Evolutionary conservation across 2,888 invertebrate genomes (phyloP), one percentile per base, ranked within the genome.

Genomic region (Taenaris catops): DNA sequence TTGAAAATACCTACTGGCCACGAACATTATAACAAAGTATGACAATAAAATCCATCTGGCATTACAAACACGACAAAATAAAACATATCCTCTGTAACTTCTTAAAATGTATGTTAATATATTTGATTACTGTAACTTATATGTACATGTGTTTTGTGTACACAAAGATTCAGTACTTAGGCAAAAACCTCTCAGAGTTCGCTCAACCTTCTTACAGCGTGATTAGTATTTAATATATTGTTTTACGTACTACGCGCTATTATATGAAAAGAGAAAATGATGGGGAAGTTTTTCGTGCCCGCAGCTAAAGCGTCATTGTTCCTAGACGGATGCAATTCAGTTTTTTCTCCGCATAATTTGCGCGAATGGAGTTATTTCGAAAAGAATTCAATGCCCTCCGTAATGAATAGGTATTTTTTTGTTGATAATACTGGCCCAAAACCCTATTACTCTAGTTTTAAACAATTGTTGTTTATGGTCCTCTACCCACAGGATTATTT

Each of bases 291-390:
- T 66, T 69, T 55, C 64, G 55, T 69, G 63, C 66, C 63, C 57
- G 64, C 63, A 68, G 75, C 72, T 56, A 70, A 71, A 78, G 76
- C 68, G 59, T 65, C 69, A 81, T 84, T 84, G 84, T 84, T 83
- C 74, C 65, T 68, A 63, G 68, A 63, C 80, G 84, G 81, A 83
- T 83, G 79, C 81, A 81, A 83, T 83, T 83, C 80, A 72, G 71
- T 75, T 71, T 70, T 66, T 68, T n/a, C n/a, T 56, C 72, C 65
- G 78, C 74, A 71, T 81, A 80, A 83, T 81, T 81, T 80, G 76
- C 63, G 74, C 72, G 72, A 79, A 75, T 76, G 72, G 73, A 79
- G 76, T 73, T 62, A 76, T 76, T 80, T 71, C 66, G 69, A 74
- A 70, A 62, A 70, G 70, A 74, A 74, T 44, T 75, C 69, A 58